phyloP scores from a whole-genome alignment of 2,888 invertebrate species.

The Druceiella hillmani region DNA sequence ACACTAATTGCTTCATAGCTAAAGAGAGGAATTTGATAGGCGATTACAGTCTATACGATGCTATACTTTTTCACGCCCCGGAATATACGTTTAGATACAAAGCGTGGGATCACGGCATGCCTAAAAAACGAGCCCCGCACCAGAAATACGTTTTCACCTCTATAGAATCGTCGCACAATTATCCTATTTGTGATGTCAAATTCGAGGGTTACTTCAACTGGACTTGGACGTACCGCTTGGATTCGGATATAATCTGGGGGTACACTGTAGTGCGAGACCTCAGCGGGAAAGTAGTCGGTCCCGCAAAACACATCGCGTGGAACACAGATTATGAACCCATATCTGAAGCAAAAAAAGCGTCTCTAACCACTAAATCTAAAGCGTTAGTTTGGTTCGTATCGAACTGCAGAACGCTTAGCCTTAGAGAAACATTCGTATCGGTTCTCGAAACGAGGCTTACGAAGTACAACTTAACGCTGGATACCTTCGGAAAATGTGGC shows the following conservation, averaged over 20 bases:
- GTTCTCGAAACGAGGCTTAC: constrained; percentile 25
- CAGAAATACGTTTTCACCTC: constrained; percentile 40
- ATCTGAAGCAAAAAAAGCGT: no score
- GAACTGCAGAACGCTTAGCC: constrained; percentile 33
- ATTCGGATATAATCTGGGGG: constrained; percentile 38
- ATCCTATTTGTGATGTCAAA: constrained; percentile 31
- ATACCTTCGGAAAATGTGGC: constrained; percentile 53
- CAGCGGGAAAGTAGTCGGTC: constrained; percentile 33
- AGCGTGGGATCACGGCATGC: no score
- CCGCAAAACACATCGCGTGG: constrained; percentile 33
- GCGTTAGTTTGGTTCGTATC: constrained; percentile 47
- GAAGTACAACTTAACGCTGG: constrained; percentile 33
- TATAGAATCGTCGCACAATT: constrained; percentile 40
- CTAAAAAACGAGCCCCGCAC: constrained; percentile 26
- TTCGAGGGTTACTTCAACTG: constrained; percentile 43
- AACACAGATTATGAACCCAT: constrained; percentile 15
- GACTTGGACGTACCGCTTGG: constrained; percentile 40
- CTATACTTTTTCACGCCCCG: constrained; percentile 39
- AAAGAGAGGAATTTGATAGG: constrained; percentile 30
- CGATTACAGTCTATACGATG: constrained; percentile 34
- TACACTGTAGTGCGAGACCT: constrained; percentile 34
- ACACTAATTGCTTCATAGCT: constrained; percentile 37
- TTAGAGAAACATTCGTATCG: constrained; percentile 26
- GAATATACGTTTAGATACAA: no score
- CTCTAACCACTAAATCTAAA: constrained; percentile 34